Base-by-base conservation (phyloP, 2,113 vertebrate species). In the Oreochromis aureus region DNA sequence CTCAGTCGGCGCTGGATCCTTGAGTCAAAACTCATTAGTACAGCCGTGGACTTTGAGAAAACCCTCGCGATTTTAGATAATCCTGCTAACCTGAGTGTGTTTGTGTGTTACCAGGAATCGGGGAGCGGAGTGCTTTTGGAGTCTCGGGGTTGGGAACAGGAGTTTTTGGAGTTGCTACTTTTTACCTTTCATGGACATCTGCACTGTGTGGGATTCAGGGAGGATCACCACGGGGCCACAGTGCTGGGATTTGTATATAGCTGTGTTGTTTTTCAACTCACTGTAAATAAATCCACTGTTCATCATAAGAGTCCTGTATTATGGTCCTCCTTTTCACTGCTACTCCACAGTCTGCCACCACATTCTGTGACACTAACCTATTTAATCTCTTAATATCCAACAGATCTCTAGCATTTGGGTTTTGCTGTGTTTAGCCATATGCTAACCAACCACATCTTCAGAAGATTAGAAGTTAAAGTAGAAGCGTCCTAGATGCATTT, bases 11-110 rank as follows among this genome's bases (percentile, higher is more conserved):
- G 1, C 16, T 63, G 2, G 58, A 63, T 19, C 3, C 16, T 19
- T 16, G 22, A 19, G 59, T 34, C 16, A 63, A 0, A 63, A 0
- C 2, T 1, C 0, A 0, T 63, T 63, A 34, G 32, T 34, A 34
- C 32, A 34, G 32, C 32, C 6, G 6, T 34, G 2, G 32, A 34
- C 32, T 34, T 6, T 32, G 30, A 5, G 30, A 32, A 32, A 32
- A 6, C 4, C 30, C 30, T 32, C 30, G 30, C 4, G 2, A 32
- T 6, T 32, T 4, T 32, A 6, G 30, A 32, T 63, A 19, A 6
- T 63, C 30, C 59, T 34, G 59, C 2, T 34, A 34, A 63, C 30
- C 16, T 34, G 30, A 34, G 59, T 34, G 30, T 0, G 9, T 34
- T 63, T 63, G 59, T 34, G 59, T 11, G 59, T 63, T 34, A 34